Evolutionary conservation across 1,140 invertebrate species (phyloP).

Genomic region (Carcinoscorpius rotundicauda): DNA sequence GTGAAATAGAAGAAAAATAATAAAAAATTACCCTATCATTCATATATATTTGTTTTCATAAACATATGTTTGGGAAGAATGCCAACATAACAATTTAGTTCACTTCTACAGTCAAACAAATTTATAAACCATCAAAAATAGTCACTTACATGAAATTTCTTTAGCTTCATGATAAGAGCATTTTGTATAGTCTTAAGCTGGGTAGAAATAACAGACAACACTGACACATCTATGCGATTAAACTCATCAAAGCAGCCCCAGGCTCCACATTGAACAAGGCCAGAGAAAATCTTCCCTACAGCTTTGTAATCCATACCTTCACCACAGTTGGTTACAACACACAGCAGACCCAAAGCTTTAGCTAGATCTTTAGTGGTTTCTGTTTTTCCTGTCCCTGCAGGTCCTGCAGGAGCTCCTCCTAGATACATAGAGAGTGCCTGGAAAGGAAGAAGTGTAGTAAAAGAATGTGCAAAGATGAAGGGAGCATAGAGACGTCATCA

Average conservation of each 20-base stretch:
- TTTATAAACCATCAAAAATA: background rate
- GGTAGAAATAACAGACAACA: conserved; percentile 79
- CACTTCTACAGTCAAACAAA: no score
- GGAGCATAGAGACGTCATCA: no score
- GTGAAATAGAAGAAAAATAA: no score
- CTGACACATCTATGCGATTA: conserved; percentile 77
- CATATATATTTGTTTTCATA: no score
- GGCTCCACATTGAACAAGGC: conserved; percentile 59
- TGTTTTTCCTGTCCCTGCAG: conserved; percentile 76
- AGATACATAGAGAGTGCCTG: conserved; percentile 74
- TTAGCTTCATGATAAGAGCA: conserved; percentile 57
- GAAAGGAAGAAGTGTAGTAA: conserved; percentile 7
- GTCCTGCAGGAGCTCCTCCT: conserved; percentile 72
- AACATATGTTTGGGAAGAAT: no score
- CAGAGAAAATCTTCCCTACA: conserved; percentile 70
- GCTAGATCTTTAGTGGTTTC: conserved; percentile 83
- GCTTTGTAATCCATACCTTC: conserved; percentile 81
- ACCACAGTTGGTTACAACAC: conserved; percentile 81
- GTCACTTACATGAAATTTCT: conserved; percentile 51
- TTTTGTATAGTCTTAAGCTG: conserved; percentile 77
- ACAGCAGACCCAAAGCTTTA: conserved; percentile 70
- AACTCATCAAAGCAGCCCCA: conserved; percentile 74
- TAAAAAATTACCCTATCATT: no score
- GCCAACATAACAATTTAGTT: no score
- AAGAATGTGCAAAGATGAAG: background rate